Conservation (phyloP, 2,888 invertebrate genomes). For the Xestia xanthographa region DNA sequence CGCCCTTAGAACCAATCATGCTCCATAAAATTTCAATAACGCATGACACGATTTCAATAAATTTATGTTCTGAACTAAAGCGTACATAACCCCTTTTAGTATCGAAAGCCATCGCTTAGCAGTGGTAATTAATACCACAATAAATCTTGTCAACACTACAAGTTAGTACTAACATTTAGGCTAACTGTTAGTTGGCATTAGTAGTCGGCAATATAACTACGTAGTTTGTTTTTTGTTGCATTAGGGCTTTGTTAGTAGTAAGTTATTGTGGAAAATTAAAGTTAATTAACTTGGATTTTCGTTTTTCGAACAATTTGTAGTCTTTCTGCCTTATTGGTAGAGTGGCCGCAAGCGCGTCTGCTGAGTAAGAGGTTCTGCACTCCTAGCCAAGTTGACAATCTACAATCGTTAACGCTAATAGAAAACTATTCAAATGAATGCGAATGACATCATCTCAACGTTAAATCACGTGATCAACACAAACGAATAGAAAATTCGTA, state of each 20-base stretch:
- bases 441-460: too few species aligned
- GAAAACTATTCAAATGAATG: too few species aligned
- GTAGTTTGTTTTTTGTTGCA: slow-evolving; percentile 12
- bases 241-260: background rate
- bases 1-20: too few species aligned
- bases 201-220: slow-evolving; percentile 14
- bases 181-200: slow-evolving; percentile 45
- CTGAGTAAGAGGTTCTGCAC: background rate
- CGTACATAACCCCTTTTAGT: slow-evolving; percentile 69
- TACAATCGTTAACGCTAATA: too few species aligned
- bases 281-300: background rate
- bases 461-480: too few species aligned
- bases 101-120: slow-evolving; percentile 76
- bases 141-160: slow-evolving; percentile 77
- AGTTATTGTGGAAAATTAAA: background rate
- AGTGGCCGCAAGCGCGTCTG: background rate
- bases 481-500: too few species aligned
- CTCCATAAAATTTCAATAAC: background rate
- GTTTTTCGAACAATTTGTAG: background rate
- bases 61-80: slow-evolving; percentile 63
- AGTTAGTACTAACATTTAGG: slow-evolving; percentile 56
- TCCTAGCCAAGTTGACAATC: too few species aligned
- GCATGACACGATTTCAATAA: background rate
- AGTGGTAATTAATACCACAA: slow-evolving; percentile 75
- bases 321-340: background rate